phyloP scores from a whole-genome alignment of 2,113 vertebrate species.

The Poecile atricapillus region DNA sequence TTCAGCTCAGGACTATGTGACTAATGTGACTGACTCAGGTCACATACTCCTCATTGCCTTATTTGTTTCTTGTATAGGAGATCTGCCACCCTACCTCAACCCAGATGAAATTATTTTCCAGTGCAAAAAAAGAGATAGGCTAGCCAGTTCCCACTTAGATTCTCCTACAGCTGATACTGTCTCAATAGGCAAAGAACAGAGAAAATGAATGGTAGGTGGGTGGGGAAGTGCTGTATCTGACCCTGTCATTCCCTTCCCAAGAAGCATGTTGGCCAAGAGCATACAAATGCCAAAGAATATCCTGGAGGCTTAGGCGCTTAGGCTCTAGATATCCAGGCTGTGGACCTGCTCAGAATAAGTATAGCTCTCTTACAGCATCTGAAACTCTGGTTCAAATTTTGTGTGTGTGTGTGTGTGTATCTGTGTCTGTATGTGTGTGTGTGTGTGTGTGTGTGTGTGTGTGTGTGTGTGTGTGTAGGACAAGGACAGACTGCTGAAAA shows the following conservation, averaged over 20 bases:
- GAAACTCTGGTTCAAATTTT: background rate
- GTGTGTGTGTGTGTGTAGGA: background rate
- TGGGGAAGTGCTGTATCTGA: background rate
- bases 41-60: background rate
- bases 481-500: background rate
- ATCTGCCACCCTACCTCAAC: background rate
- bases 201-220: background rate
- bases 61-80: background rate
- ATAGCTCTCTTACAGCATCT: background rate
- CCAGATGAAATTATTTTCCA: background rate
- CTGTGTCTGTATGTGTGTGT: background rate
- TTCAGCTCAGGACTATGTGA: background rate
- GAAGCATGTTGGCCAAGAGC: background rate
- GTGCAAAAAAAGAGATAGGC: background rate
- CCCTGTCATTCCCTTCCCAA: background rate
- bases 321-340: background rate
- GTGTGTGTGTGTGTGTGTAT: fast-evolving
- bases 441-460: background rate
- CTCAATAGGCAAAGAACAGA: background rate
- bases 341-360: background rate
- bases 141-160: background rate
- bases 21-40: background rate
- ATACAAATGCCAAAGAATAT: background rate
- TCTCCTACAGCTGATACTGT: background rate
- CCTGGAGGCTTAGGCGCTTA: background rate